A percentile compares a stretch with the other conserved stretches of the same genome.
These are phyloP conservation scores for Chelonoidis abingdonii DNA, from an alignment of 2,113 vertebrate genomes.

Conservation along the genomic window DNA sequence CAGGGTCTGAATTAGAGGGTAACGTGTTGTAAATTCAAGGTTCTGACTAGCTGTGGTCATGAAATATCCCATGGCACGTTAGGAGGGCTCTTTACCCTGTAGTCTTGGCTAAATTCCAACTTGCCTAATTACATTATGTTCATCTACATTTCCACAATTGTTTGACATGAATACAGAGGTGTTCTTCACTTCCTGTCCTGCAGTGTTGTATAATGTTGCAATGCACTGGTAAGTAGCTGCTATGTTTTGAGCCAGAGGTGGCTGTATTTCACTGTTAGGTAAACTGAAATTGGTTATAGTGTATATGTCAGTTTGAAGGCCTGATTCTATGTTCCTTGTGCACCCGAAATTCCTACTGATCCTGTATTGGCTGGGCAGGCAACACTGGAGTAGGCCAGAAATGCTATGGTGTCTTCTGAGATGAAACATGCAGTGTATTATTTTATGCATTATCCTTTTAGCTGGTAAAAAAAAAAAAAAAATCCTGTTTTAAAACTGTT, in stretches of 20 bases:
- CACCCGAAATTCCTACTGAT: neutral
- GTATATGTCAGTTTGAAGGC: neutral
- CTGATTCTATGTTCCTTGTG: neutral
- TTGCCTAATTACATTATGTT: neutral
- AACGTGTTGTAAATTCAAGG: neutral
- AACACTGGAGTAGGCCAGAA: neutral
- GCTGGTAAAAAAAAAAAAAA: neutral
- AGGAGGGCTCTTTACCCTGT: neutral
- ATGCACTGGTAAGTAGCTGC: neutral
- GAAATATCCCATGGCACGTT: neutral
- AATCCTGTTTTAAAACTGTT: neutral
- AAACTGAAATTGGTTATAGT: neutral
- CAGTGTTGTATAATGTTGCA: neutral
- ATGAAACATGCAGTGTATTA: neutral
- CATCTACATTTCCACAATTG: rapidly evolving
- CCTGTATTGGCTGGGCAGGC: neutral
- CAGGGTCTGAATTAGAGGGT: neutral
- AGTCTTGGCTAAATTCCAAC: neutral
- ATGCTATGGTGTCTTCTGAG: neutral
- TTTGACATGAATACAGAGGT: neutral
- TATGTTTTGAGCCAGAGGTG: neutral
- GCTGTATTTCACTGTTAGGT: neutral
- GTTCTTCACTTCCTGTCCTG: neutral
- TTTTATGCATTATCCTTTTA: neutral
- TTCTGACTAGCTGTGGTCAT: neutral